Conservation (phyloP, 1,140 invertebrate genomes). For the Lepeophtheirus salmonis region DNA sequence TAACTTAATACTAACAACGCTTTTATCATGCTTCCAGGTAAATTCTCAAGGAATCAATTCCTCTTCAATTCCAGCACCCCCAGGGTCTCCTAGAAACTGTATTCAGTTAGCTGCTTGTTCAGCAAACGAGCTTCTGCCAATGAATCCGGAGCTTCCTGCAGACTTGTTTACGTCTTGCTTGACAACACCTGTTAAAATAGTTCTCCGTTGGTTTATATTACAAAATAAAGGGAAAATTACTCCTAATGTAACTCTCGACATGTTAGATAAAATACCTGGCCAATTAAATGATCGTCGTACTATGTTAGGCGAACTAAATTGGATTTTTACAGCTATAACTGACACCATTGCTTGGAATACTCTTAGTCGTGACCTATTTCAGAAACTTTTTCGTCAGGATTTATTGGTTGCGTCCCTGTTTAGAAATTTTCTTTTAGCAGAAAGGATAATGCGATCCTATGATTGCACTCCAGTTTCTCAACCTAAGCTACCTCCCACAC, state of each 20-base stretch:
- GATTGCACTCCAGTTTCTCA: conserved; percentile 84
- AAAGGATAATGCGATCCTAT: conserved; percentile 84
- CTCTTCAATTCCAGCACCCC: not conserved
- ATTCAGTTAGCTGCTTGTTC: conserved; percentile 90
- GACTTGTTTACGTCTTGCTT: conserved; percentile 95
- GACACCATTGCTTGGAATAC: conserved; percentile 99
- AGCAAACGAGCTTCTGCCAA: conserved; percentile 74
- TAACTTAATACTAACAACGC: no score
- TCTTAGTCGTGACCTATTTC: conserved; percentile 77
- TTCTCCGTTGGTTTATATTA: conserved; percentile 53
- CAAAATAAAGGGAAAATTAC: conserved; percentile 21
- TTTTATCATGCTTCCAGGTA: not conserved
- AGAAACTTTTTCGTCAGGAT: conserved; percentile 90
- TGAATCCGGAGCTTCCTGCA: conserved; percentile 94
- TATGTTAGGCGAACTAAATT: conserved; percentile 95
- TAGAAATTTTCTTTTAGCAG: conserved; percentile 88
- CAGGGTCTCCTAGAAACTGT: conserved; percentile 52
- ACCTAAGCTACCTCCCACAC: conserved; percentile 71
- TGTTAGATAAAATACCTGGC: conserved; percentile 33
- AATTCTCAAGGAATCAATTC: conserved; percentile 6
- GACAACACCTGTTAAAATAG: conserved; percentile 93
- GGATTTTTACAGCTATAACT: conserved; percentile 99
- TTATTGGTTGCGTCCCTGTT: conserved; percentile 93
- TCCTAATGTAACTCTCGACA: conserved; percentile 19
- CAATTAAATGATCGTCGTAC: conserved; percentile 80